phyloP scores from a whole-genome alignment of 2,113 vertebrate genomes.

The Maccullochella peelii region DNA sequence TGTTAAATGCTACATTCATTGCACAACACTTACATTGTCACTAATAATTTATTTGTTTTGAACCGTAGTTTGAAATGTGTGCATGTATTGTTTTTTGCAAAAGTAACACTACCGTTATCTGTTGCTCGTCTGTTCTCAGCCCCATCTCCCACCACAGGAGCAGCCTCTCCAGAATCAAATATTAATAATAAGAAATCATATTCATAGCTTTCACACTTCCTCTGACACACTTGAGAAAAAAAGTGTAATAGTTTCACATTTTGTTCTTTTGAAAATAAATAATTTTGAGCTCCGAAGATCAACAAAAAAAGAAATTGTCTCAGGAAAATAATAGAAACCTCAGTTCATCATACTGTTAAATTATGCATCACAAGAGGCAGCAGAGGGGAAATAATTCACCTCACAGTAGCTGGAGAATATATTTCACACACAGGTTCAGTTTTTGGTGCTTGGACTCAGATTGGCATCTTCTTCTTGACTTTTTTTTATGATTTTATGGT shows the following conservation, averaged over 20 bases:
- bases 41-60: neutral
- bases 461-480: neutral
- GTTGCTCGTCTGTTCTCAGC: neutral
- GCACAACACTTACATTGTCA: neutral
- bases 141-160: neutral
- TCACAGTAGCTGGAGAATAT: neutral
- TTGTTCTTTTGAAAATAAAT: neutral
- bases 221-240: neutral
- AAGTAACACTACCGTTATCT: neutral
- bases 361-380: neutral
- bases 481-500: conserved; percentile 24
- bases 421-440: neutral
- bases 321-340: neutral
- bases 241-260: neutral
- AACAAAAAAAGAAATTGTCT: neutral
- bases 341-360: neutral
- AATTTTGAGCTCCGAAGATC: neutral
- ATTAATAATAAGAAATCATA: neutral
- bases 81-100: neutral
- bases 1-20: neutral
- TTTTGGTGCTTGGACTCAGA: neutral
- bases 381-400: neutral
- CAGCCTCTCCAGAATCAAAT: neutral
- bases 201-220: neutral
- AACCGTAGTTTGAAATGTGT: neutral